phyloP scores from a whole-genome alignment of 1,140 invertebrate genomes.

The Pomacea maculata region DNA sequence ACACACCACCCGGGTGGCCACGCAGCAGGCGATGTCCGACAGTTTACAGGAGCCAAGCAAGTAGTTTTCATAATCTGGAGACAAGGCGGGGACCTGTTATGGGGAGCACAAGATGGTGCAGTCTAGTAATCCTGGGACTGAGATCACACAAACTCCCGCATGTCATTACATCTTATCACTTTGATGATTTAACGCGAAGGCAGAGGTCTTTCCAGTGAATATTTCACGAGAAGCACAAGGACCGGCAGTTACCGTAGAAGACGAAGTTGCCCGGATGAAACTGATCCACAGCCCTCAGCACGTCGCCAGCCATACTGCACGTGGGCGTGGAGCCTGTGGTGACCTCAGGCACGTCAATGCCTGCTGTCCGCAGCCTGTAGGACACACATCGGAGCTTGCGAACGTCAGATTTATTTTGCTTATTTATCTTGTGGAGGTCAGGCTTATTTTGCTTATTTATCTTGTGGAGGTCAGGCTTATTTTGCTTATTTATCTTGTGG shows the following conservation, averaged over 20 bases:
- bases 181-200: not conserved
- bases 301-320: constrained; percentile 45
- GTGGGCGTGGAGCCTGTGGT: constrained; percentile 60
- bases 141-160: too few species aligned
- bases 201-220: too few species aligned
- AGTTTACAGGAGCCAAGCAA: constrained; percentile 46
- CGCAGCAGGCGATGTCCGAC: constrained; percentile 53
- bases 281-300: constrained; percentile 45
- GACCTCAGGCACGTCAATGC: constrained; percentile 37
- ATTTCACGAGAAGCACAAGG: too few species aligned
- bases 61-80: constrained; percentile 52
- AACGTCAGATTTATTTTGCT: not conserved
- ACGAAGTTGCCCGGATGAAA: constrained; percentile 64
- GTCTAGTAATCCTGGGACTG: too few species aligned
- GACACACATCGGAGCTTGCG: not conserved
- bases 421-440: too few species aligned
- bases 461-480: too few species aligned
- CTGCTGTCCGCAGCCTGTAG: constrained; percentile 37
- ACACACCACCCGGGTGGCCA: constrained; percentile 59
- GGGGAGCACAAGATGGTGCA: not conserved
- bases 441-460: too few species aligned
- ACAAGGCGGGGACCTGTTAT: not conserved
- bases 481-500: too few species aligned
- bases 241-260: constrained; percentile 51
- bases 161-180: not conserved